phyloP scores from a whole-genome alignment of 2,113 vertebrate species.

The Hyaena hyaena region DNA sequence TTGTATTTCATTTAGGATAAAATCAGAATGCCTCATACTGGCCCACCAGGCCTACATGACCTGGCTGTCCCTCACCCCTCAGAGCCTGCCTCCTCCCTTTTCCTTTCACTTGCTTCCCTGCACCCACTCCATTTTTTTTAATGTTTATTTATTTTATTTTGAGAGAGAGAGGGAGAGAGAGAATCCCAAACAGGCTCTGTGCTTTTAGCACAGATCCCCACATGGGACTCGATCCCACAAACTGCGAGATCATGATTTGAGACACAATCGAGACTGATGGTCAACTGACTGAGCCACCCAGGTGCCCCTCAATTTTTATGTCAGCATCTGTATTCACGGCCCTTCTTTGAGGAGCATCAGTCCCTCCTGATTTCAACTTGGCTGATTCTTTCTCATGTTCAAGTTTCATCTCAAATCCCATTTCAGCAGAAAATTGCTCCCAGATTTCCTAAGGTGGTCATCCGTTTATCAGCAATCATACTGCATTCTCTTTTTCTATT shows the following conservation, averaged over 20 bases:
- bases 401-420: background rate
- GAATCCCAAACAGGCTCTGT: too few relatives aligned
- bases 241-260: too few relatives aligned
- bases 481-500: background rate
- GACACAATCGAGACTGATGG: too few relatives aligned
- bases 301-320: background rate
- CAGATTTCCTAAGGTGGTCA: background rate
- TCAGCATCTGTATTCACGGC: background rate
- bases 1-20: slow-evolving; percentile 16
- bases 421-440: background rate
- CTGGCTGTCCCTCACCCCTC: too few relatives aligned
- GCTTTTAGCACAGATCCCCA: too few relatives aligned
- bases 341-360: accelerated
- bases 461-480: background rate
- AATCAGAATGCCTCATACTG: background rate
- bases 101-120: background rate
- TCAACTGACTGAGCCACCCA: too few relatives aligned
- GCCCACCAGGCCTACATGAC: too few relatives aligned
- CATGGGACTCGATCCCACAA: too few relatives aligned
- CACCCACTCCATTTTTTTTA: too few relatives aligned
- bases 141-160: too few relatives aligned
- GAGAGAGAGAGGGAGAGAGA: too few relatives aligned
- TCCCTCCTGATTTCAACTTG: background rate
- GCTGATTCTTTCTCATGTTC: background rate
- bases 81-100: accelerated